Conservation (phyloP, 2,888 invertebrate species). For the Selenia dentaria region DNA sequence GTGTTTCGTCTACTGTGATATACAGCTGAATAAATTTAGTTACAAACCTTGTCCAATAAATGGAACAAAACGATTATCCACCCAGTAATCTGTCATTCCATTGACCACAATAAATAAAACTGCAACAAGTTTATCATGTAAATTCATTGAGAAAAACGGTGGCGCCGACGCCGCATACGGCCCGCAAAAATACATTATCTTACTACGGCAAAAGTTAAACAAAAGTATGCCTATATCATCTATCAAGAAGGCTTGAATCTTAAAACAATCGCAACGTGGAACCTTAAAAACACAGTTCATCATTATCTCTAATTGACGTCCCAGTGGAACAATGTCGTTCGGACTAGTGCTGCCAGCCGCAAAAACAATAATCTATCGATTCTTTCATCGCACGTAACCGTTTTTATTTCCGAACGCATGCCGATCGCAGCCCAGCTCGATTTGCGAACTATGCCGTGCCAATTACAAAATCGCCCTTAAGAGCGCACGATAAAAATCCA, state of each 20-base stretch:
- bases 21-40: conserved; percentile 5
- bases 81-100: conserved; percentile 9
- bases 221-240: conserved; percentile 32
- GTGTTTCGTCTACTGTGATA: conserved; percentile 5
- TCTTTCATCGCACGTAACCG: conserved; percentile 68
- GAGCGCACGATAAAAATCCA: conserved; percentile 44
- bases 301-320: conserved; percentile 81
- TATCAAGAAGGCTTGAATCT: conserved; percentile 47
- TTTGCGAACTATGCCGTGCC: conserved; percentile 53
- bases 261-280: conserved; percentile 51
- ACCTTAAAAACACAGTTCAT: conserved; percentile 66
- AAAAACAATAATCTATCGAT: conserved; percentile 79
- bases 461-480: conserved; percentile 72
- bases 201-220: conserved; percentile 26
- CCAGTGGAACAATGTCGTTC: conserved; percentile 66
- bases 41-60: conserved; percentile 1
- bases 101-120: conserved; percentile 15
- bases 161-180: conserved; percentile 26
- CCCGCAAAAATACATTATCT: conserved; percentile 25
- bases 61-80: conserved; percentile 13
- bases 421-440: conserved; percentile 59
- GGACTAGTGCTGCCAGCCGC: conserved; percentile 59
- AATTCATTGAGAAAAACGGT: conserved; percentile 22
- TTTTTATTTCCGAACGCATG: conserved; percentile 70
- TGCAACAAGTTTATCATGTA: conserved; percentile 28